Evolutionary conservation across 2,797 vertebrate genomes (phyloP).

Genomic region (Mionectes olivaceus): DNA sequence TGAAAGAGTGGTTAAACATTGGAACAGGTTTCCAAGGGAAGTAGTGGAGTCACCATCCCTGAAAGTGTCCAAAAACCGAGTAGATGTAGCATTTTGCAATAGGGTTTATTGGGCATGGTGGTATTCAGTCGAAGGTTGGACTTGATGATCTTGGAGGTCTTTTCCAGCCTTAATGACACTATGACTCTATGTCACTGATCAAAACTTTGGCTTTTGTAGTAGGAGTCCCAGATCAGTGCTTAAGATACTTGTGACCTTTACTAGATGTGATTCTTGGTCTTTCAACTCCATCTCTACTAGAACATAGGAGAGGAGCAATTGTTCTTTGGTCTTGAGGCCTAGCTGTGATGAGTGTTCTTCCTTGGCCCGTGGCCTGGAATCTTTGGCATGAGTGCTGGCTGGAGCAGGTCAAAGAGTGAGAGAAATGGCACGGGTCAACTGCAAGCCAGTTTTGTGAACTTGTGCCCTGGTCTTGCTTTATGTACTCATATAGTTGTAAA

Average conservation of each 20-base stretch:
- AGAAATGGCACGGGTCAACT: not conserved
- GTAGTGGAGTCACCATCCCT: rapidly evolving
- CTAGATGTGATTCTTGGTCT: not conserved
- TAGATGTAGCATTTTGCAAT: not conserved
- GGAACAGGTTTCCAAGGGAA: not conserved
- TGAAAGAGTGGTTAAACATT: not conserved
- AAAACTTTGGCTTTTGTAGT: not conserved
- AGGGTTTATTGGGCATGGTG: not conserved
- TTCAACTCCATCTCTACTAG: not conserved
- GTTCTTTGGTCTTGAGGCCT: not conserved
- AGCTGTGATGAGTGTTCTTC: not conserved
- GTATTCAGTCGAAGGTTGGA: not conserved
- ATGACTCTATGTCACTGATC: not conserved
- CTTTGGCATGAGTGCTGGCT: not conserved
- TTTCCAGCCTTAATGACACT: not conserved
- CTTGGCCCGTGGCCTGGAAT: not conserved
- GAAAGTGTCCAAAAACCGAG: not conserved
- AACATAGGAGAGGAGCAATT: not conserved
- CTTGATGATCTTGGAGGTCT: not conserved
- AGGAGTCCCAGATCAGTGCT: not conserved
- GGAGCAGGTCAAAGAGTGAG: not conserved
- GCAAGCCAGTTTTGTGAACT: not conserved
- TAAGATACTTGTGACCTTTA: not conserved
- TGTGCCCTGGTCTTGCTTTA: not conserved
- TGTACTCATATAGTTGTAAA: not conserved